Evolutionary conservation across 2,888 invertebrate species (phyloP), one percentile per base, ranked within the genome.

Genomic region (Timema podura): DNA sequence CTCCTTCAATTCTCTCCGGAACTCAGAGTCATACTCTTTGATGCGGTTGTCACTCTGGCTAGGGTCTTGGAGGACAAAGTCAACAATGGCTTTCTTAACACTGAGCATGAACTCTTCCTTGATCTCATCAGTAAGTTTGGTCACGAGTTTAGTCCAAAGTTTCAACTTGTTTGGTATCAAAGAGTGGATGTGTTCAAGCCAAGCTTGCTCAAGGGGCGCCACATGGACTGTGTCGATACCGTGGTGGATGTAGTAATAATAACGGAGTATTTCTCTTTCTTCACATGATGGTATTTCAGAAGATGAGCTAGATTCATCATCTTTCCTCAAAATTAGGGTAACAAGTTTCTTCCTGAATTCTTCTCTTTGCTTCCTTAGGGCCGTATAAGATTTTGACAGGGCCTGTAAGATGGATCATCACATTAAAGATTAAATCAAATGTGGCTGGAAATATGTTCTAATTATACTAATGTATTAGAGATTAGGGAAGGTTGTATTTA

Each of bases 171-270:
- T 9, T n/a, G 82, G 80, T 11, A 84, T 79, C 16, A 82, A 76
- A 11, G 72, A 74, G 67, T 81, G 78, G 30, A 83, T 82, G 76
- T 83, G 80, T 59, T 81, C 83, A 71, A 96, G 83, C 78, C 93
- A 88, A 76, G 85, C 85, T 70, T 87, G 85, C 77, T 92, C 92
- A 79, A 96, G 85, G 2, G 95, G 91, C 0, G 95, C 91, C 0
- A 96, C 93, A 79, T 95, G 91, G 73, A 91, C 89, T 5, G 95
- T 95, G 78, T 95, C 95, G 64, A 96, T 91, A 0, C 96, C 96
- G 80, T 95, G 91, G 77, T 91, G 89, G 65, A 96, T 88, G 78
- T 95, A 97, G 80, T 94, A 95, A 80, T 95, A 93, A 81, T 96
- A 96, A 73, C 94, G 86, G 67, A 91, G 80, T 76, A 90, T 81